A percentile compares a stretch with the other conserved stretches of the same genome.
phyloP scores from a whole-genome alignment of 2,888 invertebrate genomes.

The Drosophila setosimentum region DNA sequence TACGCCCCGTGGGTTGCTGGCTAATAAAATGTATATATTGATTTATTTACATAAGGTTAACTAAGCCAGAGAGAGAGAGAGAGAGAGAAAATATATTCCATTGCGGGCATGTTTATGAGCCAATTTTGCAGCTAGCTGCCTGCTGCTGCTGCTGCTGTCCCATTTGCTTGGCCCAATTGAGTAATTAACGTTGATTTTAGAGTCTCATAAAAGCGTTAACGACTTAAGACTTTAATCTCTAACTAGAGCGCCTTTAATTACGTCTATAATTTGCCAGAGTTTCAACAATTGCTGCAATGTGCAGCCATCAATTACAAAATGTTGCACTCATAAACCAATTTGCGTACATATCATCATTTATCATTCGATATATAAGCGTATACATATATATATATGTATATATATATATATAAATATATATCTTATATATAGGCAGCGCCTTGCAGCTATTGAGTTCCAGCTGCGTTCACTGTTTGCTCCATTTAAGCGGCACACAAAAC shows the following conservation, averaged over 20 bases:
- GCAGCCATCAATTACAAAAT: conserved; percentile 55
- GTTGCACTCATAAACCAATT: conserved; percentile 70
- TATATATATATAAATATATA: not conserved
- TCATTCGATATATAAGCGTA: conserved; percentile 37
- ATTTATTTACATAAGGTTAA: conserved; percentile 49
- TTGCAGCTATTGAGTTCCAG: conserved; percentile 39
- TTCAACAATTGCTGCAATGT: conserved; percentile 26
- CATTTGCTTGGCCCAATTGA: conserved; percentile 62
- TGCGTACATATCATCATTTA: conserved; percentile 70
- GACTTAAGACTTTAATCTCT: conserved; percentile 21
- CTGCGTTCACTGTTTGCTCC: conserved; percentile 56
- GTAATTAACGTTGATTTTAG: conserved; percentile 73
- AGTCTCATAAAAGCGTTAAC: conserved; percentile 63
- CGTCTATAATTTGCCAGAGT: not conserved
- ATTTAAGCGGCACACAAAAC: conserved; percentile 35
- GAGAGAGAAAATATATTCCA: too few species aligned
- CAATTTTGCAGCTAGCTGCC: conserved; percentile 23
- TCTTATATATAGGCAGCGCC: conserved; percentile 12
- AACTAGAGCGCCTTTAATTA: conserved; percentile 7
- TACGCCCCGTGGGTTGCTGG: conserved; percentile 53
- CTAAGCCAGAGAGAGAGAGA: not conserved
- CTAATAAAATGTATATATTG: conserved; percentile 62
- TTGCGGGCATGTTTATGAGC: conserved; percentile 50
- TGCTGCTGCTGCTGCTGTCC: conserved; percentile 31
- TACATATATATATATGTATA: not conserved